Conservation (phyloP, 2,113 vertebrate species). For the Balaeniceps rex region DNA sequence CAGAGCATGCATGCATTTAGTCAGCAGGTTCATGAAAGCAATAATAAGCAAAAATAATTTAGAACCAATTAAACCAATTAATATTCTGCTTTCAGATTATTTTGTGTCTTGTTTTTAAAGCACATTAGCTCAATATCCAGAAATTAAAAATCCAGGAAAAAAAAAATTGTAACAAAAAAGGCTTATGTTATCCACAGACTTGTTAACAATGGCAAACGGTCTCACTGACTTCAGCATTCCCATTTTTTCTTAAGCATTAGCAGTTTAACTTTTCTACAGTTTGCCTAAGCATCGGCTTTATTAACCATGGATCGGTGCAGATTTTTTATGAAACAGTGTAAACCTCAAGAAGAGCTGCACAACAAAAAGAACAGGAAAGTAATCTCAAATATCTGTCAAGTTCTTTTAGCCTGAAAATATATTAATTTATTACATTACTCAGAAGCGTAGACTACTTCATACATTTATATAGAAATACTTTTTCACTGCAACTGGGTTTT, state of each 20-base stretch:
- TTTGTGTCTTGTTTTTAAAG: neutral
- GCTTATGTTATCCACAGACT: neutral
- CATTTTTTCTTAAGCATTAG: neutral
- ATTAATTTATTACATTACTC: neutral
- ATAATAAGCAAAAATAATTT: neutral
- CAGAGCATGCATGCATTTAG: neutral
- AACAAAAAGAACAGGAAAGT: neutral
- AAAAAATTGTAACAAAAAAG: neutral
- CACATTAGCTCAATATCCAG: neutral
- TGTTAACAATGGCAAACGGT: neutral
- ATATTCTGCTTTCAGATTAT: neutral
- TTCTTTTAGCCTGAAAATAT: neutral
- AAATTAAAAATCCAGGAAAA: neutral
- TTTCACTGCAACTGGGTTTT: neutral
- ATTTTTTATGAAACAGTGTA: neutral
- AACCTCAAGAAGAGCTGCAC: neutral
- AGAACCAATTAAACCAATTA: neutral
- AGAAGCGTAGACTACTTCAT: neutral
- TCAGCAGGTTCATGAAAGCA: neutral
- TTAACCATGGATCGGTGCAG: neutral
- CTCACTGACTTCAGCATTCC: neutral
- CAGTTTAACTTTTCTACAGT: neutral
- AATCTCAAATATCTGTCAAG: neutral
- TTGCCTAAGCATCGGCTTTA: neutral
- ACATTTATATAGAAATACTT: neutral